Evolutionary conservation across 2,113 vertebrate species (phyloP).

Genomic region (Takifugu bimaculatus): DNA sequence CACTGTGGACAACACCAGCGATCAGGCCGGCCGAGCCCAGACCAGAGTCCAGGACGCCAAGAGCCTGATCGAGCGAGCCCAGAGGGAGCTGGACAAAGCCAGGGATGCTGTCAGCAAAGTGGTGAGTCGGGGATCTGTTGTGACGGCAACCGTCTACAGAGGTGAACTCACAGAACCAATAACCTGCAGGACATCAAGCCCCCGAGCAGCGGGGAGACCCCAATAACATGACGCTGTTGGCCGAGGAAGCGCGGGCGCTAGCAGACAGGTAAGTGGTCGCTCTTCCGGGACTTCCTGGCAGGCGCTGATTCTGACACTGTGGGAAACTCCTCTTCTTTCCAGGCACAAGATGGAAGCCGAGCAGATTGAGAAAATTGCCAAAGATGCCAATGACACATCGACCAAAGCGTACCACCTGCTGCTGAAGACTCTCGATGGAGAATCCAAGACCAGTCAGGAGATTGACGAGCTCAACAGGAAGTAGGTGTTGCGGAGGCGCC

Average conservation of each 20-base stretch:
- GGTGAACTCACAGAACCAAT: not conserved
- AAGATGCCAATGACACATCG: slow-evolving; percentile 91
- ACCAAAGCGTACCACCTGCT: slow-evolving; percentile 87
- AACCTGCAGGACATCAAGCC: slow-evolving; percentile 84
- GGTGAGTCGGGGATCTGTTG: slow-evolving; percentile 70
- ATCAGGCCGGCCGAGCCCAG: slow-evolving; percentile 81
- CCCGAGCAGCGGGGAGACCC: slow-evolving; percentile 81
- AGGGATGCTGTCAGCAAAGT: slow-evolving; percentile 83
- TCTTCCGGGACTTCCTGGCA: not conserved
- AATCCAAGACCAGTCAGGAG: slow-evolving; percentile 81
- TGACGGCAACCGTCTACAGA: rapidly evolving
- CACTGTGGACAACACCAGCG: slow-evolving; percentile 81
- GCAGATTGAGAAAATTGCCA: slow-evolving; percentile 88
- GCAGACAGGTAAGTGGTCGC: slow-evolving; percentile 82
- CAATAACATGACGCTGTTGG: slow-evolving; percentile 95
- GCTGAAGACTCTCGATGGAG: slow-evolving; percentile 84
- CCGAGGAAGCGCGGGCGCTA: slow-evolving; percentile 89
- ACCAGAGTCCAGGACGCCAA: slow-evolving; percentile 79
- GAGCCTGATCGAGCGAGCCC: slow-evolving; percentile 81
- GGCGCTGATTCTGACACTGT: not conserved
- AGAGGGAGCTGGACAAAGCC: slow-evolving; percentile 87
- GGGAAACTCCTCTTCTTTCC: not conserved
- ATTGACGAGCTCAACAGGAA: slow-evolving; percentile 92
- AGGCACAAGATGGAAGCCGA: slow-evolving; percentile 95
- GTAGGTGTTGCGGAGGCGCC: slow-evolving; percentile 51